A percentile compares a stretch with the other conserved stretches of the same genome.
Conservation (phyloP, 1,140 invertebrate species). For the Aphelinus atriplicis region DNA sequence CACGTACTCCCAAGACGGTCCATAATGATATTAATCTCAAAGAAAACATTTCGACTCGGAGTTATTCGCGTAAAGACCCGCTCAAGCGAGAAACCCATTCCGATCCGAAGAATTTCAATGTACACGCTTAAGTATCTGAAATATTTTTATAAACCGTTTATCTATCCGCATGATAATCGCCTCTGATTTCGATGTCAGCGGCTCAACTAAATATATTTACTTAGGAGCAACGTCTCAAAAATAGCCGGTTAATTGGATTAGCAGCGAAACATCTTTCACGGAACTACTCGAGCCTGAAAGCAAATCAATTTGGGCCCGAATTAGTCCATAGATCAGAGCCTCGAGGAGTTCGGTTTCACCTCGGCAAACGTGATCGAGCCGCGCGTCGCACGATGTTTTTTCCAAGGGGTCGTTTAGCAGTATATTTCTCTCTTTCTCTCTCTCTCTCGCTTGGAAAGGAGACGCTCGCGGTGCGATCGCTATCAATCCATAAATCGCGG, state of each 20-base stretch:
- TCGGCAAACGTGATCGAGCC: too few relatives aligned
- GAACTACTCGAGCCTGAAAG: neutral
- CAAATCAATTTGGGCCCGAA: conserved; percentile 1
- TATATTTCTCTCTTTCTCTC: neutral
- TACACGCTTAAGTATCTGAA: too few relatives aligned
- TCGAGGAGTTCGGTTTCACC: neutral
- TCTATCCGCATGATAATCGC: too few relatives aligned
- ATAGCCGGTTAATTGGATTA: conserved; percentile 13
- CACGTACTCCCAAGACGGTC: too few relatives aligned
- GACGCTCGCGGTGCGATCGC: conserved; percentile 10
- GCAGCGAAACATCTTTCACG: conserved; percentile 2
- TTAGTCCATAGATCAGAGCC: conserved; percentile 2
- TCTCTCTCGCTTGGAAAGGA: neutral
- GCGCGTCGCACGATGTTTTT: too few relatives aligned
- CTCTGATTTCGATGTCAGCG: too few relatives aligned
- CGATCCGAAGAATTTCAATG: too few relatives aligned
- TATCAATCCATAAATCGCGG: conserved; percentile 36
- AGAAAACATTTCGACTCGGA: too few relatives aligned
- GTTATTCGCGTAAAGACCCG: too few relatives aligned
- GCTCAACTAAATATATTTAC: neutral
- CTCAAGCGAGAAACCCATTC: too few relatives aligned
- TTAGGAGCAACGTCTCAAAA: neutral
- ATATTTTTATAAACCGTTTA: too few relatives aligned
- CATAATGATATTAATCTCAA: too few relatives aligned
- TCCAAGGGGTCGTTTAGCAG: neutral